Conservation (phyloP, 2,797 vertebrate genomes). For the Benthosema pterotum region DNA sequence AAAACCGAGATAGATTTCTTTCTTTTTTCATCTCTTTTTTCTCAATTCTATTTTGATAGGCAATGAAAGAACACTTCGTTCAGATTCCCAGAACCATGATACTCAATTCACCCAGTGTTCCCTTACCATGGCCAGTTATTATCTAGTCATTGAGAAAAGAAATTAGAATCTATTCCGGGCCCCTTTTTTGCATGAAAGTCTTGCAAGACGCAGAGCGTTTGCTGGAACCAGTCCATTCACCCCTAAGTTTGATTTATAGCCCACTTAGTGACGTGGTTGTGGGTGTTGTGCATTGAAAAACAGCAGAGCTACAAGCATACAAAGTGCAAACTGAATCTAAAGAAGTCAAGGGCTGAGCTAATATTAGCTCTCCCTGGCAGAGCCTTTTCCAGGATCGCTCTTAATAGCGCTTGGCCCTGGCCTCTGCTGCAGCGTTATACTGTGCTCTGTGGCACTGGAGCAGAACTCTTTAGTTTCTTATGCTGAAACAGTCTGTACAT, state of each 20-base stretch:
- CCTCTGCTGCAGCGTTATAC: slow-evolving; percentile 60
- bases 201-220: slow-evolving; percentile 15
- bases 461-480: slow-evolving; percentile 15
- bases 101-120: slow-evolving; percentile 29
- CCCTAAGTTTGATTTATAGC: not conserved
- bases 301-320: too few species aligned
- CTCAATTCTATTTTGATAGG: slow-evolving; percentile 6
- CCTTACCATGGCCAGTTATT: slow-evolving; percentile 58
- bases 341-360: slow-evolving; percentile 77
- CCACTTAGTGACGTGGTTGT: too few species aligned
- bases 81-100: slow-evolving; percentile 35
- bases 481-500: slow-evolving; percentile 34
- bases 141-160: slow-evolving; percentile 38
- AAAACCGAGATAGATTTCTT: not conserved
- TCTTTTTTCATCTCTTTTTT: not conserved
- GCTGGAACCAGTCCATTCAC: slow-evolving; percentile 11
- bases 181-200: slow-evolving; percentile 44
- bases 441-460: slow-evolving; percentile 25
- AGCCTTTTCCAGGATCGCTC: slow-evolving; percentile 46
- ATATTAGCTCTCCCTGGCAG: slow-evolving; percentile 77
- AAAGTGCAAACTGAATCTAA: slow-evolving; percentile 62
- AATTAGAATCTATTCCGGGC: slow-evolving; percentile 28
- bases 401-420: slow-evolving; percentile 54
- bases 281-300: too few species aligned
- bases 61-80: slow-evolving; percentile 48